Evolutionary conservation across 1,140 invertebrate species (phyloP), one percentile per base, ranked within the genome.

Genomic region (Drosophila littoralis): DNA sequence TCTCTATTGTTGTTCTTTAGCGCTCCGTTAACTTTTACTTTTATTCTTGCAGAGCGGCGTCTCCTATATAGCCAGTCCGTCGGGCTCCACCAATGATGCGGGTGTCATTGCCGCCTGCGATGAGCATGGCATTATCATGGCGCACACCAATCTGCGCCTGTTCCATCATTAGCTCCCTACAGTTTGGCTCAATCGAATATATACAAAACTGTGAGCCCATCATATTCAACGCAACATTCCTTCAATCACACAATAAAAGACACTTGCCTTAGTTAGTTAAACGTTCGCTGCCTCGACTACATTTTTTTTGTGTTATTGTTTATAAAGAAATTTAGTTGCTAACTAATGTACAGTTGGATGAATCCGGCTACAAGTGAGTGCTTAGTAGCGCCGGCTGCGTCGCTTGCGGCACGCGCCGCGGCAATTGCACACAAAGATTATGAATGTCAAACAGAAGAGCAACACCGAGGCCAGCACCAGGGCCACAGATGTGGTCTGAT

Each of bases 91-190:
- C 46, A 99, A 99, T 89, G 98, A 99, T 92, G 93, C 95, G 40
- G 95, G 94, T 72, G 97, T 99, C n/a, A 97, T 98, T 71, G 93
- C 96, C 57, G 98, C 98, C 10, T 99, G 98, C 92, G 95, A 99
- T 91, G 96, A 99, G 76, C 97, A 99, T 89, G 95, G 95, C 33
- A 98, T 99, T 65, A 94, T 95, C 1, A 92, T 99, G 79, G 95
- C 96, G 42, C 97, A 99, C 88, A 99, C 98, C n/a, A 96, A 96
- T 89, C 92, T 98, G 2, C 94, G 98, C 70, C 93, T 99, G 1
- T 99, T 99, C 95, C 98, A 99, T 92, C 98, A 99, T 93, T 99
- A 93, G 96, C 1, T 2, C 8, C 9, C 38, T 36, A 40, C 35
- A 7, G 12, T 7, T 51, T 6, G 22, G 42, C 59, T 57, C 6